phyloP scores from a whole-genome alignment of 64 coral and sea anemone genomes.

The Stylophora pistillata region DNA sequence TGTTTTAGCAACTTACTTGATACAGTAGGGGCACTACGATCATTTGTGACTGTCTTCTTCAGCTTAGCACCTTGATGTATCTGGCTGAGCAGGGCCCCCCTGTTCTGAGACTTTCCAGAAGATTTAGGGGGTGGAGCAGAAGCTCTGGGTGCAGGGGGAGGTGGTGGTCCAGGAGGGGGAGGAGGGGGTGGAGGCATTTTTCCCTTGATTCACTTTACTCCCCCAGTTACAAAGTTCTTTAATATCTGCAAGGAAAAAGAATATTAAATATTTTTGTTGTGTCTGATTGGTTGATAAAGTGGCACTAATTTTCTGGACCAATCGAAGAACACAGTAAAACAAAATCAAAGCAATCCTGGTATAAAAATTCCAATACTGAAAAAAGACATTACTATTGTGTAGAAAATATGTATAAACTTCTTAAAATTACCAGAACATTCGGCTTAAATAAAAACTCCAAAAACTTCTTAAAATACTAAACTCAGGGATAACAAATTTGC shows the following conservation, averaged over 20 bases:
- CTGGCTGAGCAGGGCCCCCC: slow-evolving; percentile 80
- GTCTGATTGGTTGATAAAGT: too few relatives aligned
- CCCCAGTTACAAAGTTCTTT: slow-evolving; percentile 11
- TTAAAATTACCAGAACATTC: too few relatives aligned
- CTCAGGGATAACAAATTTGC: too few relatives aligned
- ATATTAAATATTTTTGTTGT: too few relatives aligned
- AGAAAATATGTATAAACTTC: too few relatives aligned
- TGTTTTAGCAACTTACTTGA: slow-evolving; percentile 33
- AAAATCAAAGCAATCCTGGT: too few relatives aligned
- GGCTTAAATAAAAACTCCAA: too few relatives aligned
- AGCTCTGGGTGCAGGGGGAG: slow-evolving; percentile 61
- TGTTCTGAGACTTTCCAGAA: slow-evolving; percentile 53
- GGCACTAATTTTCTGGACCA: too few relatives aligned
- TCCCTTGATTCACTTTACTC: neutral
- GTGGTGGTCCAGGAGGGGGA: slow-evolving; percentile 59
- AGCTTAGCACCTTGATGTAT: slow-evolving; percentile 91
- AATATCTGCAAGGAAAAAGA: neutral
- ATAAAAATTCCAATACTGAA: too few relatives aligned
- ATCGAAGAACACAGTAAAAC: too few relatives aligned
- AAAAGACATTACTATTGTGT: too few relatives aligned
- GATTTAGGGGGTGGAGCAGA: slow-evolving; percentile 70
- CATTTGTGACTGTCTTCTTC: slow-evolving; percentile 88
- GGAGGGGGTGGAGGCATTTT: slow-evolving; percentile 64
- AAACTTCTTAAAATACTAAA: too few relatives aligned
- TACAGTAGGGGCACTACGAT: slow-evolving; percentile 83